phyloP scores from a whole-genome alignment of 2,888 invertebrate genomes.

The Andrena minutula region DNA sequence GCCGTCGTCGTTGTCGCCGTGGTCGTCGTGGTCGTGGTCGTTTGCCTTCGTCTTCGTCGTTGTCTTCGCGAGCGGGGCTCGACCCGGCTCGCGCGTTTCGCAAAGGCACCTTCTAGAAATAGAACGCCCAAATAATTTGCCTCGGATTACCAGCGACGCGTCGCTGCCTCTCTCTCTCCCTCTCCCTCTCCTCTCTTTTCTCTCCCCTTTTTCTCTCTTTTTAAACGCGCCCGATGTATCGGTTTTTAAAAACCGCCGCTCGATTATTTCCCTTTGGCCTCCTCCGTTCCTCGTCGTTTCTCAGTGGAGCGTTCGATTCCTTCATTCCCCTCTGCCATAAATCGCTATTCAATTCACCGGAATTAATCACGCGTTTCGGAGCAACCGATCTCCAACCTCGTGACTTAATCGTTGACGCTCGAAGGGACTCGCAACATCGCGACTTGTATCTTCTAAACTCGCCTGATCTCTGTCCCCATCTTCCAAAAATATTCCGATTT shows the following conservation, averaged over 20 bases:
- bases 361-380: too few species aligned
- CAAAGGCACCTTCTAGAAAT: constrained; percentile 85
- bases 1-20: constrained; percentile 36
- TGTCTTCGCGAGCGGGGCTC: constrained; percentile 73
- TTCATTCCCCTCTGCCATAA: neutral
- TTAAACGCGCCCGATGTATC: constrained; percentile 16
- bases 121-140: constrained; percentile 85
- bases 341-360: neutral
- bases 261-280: neutral
- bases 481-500: too few species aligned
- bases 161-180: constrained; percentile 65
- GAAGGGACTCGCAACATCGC: too few species aligned
- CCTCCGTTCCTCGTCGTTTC: neutral
- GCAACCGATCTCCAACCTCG: too few species aligned
- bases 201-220: constrained; percentile 21
- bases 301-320: neutral
- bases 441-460: too few species aligned
- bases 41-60: constrained; percentile 58
- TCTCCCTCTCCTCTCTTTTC: constrained; percentile 3
- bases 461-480: too few species aligned
- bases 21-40: constrained; percentile 32
- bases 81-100: constrained; percentile 82
- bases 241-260: constrained; percentile 23
- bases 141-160: constrained; percentile 83
- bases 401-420: too few species aligned